Evolutionary conservation across 2,888 invertebrate genomes (phyloP).

Genomic region (Sycophila texana): DNA sequence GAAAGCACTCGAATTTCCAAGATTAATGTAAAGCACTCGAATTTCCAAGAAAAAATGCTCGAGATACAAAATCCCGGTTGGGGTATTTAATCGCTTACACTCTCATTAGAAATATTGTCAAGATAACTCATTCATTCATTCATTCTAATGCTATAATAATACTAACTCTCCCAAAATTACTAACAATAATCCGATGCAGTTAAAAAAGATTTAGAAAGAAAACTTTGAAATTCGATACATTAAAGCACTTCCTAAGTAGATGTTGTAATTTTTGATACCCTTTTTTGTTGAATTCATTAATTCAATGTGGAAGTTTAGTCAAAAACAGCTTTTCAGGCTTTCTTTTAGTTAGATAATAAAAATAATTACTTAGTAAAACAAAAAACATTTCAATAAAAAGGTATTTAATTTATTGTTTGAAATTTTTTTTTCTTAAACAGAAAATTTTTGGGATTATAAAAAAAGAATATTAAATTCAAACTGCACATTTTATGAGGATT

Average conservation of each 20-base stretch:
- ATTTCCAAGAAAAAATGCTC: neutral
- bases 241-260: constrained; percentile 43
- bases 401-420: no score
- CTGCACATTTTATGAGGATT: no score
- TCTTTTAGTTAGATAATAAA: no score
- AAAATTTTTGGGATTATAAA: no score
- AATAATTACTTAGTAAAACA: no score
- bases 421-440: no score
- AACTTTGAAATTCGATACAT: constrained; percentile 38
- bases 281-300: constrained; percentile 36
- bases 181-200: neutral
- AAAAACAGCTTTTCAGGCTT: no score
- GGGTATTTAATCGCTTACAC: no score
- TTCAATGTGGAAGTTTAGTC: constrained; percentile 35
- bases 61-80: no score
- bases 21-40: constrained; percentile 22
- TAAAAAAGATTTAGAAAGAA: neutral
- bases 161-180: neutral
- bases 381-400: no score
- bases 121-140: neutral
- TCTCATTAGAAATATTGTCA: neutral
- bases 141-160: neutral
- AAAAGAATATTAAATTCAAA: no score
- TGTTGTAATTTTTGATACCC: constrained; percentile 45
- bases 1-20: constrained; percentile 30